Conservation (phyloP, 2,113 vertebrate species). For the Dipodomys spectabilis region DNA sequence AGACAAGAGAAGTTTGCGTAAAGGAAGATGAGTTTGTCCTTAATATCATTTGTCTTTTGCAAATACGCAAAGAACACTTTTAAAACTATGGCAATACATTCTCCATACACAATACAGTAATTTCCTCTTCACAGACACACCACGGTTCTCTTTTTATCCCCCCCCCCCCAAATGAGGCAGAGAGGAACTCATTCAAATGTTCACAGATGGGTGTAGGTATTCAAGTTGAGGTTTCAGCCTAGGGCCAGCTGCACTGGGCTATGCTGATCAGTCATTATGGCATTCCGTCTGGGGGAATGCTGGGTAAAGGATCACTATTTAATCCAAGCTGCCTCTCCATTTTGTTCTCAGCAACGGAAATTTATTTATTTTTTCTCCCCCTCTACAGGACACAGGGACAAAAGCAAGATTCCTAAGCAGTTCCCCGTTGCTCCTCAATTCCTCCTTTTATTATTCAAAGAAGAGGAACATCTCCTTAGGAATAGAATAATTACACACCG, state of each 20-base stretch:
- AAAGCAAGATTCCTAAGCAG: not conserved
- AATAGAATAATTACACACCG: not conserved
- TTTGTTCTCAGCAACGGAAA: not conserved
- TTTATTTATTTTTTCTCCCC: not conserved
- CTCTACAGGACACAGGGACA: not conserved
- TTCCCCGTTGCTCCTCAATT: not conserved
- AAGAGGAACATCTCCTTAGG: not conserved
- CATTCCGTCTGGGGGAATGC: not conserved
- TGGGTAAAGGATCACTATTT: not conserved
- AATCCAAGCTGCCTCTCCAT: not conserved
- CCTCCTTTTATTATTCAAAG: not conserved
- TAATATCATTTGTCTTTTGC: too few relatives aligned
- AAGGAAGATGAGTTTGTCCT: too few relatives aligned
- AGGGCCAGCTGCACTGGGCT: rapidly evolving
- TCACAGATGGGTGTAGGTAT: not conserved
- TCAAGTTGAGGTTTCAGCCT: not conserved
- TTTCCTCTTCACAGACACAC: not conserved
- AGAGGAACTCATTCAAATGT: not conserved
- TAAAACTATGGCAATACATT: not conserved
- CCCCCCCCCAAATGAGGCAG: not conserved
- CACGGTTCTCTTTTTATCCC: too few relatives aligned
- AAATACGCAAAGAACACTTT: not conserved
- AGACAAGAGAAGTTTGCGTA: not conserved
- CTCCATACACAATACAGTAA: not conserved
- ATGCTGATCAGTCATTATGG: rapidly evolving